These are phyloP conservation scores for Fulica atra DNA, from an alignment of 2,113 vertebrate species.

Conservation along the genomic window DNA sequence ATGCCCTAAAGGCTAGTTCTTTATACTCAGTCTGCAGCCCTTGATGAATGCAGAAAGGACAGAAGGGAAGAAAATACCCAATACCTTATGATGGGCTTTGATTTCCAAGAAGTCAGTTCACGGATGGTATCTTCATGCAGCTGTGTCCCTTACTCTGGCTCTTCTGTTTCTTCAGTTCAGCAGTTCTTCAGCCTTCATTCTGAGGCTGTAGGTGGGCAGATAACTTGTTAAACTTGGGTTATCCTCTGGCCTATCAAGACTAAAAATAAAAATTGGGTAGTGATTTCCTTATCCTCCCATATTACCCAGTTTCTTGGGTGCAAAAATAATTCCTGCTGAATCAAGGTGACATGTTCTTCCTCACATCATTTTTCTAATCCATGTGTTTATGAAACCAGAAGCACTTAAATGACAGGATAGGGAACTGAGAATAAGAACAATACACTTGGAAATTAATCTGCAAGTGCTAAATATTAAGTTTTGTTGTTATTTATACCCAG, in stretches of 20 bases:
- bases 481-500: background rate
- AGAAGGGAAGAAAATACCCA: background rate
- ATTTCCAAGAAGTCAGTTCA: background rate
- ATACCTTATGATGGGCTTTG: background rate
- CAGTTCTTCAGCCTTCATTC: background rate
- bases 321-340: background rate
- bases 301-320: background rate
- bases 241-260: background rate
- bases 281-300: background rate
- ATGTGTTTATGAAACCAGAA: background rate
- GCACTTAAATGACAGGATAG: background rate
- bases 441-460: background rate
- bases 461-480: background rate
- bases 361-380: background rate
- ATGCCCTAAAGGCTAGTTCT: conserved; percentile 29
- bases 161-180: background rate
- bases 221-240: background rate
- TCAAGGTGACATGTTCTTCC: background rate
- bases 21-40: background rate
- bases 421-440: background rate
- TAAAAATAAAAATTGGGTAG: background rate
- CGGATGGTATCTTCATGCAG: background rate
- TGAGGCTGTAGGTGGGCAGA: background rate
- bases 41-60: background rate
- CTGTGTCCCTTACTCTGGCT: background rate